A percentile compares a stretch with the other conserved stretches of the same genome.
Conservation (phyloP, 2,888 invertebrate genomes). For the Drosophila demipolita region DNA sequence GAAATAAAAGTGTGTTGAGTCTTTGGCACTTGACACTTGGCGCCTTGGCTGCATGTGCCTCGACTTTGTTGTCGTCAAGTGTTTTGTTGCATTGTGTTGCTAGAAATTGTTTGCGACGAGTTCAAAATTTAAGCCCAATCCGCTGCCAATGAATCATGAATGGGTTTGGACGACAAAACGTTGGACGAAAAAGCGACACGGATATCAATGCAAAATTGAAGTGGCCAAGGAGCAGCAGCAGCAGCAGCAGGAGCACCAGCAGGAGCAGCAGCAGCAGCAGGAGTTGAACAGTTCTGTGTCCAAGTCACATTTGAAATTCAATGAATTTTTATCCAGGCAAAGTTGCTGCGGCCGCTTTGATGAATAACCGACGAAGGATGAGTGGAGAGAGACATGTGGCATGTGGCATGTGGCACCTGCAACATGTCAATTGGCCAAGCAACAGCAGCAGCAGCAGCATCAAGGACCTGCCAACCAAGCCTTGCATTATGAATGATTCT, state of each 20-base stretch:
- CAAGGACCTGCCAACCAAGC: constrained; percentile 48
- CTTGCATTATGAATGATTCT: constrained; percentile 76
- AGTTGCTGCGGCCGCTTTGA: constrained; percentile 59
- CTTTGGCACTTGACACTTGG: constrained; percentile 48
- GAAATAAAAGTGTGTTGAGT: constrained; percentile 43
- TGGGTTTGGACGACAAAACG: constrained; percentile 30
- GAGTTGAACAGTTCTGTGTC: constrained; percentile 9
- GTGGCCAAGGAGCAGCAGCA: constrained; percentile 52
- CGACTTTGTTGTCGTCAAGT: constrained; percentile 53
- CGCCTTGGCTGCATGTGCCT: constrained; percentile 30
- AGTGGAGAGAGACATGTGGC: constrained; percentile 14
- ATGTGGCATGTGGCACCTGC: constrained; percentile 31
- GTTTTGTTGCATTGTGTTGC: constrained; percentile 42
- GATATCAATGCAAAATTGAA: constrained; percentile 75
- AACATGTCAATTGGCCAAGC: constrained; percentile 76
- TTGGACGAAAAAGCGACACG: constrained; percentile 21
- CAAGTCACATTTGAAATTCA: constrained; percentile 82
- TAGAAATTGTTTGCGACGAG: constrained; percentile 38
- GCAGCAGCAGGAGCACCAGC: background rate
- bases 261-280: background rate
- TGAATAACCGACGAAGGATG: constrained; percentile 58
- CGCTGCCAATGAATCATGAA: constrained; percentile 69
- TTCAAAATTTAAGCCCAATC: constrained; percentile 45
- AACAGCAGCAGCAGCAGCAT: constrained; percentile 9
- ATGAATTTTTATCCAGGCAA: constrained; percentile 80